Base-by-base conservation (phyloP, 1,140 invertebrate species). In the Tenebrio molitor region DNA sequence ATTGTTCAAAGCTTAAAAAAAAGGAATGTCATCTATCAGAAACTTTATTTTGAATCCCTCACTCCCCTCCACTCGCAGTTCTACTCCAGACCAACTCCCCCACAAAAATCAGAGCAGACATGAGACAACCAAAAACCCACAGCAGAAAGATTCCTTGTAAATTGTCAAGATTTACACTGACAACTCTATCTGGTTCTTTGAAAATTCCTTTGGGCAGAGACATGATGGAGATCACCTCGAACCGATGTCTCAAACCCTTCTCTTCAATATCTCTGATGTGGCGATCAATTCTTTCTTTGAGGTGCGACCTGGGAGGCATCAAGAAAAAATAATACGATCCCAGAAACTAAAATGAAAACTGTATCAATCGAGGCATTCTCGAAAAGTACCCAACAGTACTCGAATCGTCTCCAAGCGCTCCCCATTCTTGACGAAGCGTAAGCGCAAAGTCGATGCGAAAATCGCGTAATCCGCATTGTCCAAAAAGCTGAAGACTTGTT, bases 331-430 rank as follows among this genome's bases (percentile, higher is more conserved):
- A 50, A 19, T 19, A 50, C 1, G 44, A 19, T 19, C 16, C n/a
- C n/a, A 50, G 3, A 50, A 50, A 21, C 44, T 50, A 50, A 50
- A 21, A 50, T n/a, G n/a, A n/a, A n/a, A n/a, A n/a, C n/a, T n/a
- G n/a, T n/a, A n/a, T n/a, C n/a, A n/a, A n/a, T n/a, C n/a, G n/a
- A n/a, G n/a, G n/a, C n/a, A n/a, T n/a, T n/a, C n/a, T n/a, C n/a
- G n/a, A n/a, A n/a, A n/a, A n/a, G n/a, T n/a, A n/a, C n/a, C n/a
- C n/a, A n/a, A n/a, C n/a, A n/a, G n/a, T n/a, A n/a, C n/a, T n/a
- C n/a, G n/a, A n/a, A n/a, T n/a, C n/a, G n/a, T n/a, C n/a, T n/a
- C n/a, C n/a, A n/a, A n/a, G n/a, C n/a, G n/a, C n/a, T n/a, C n/a
- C n/a, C n/a, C n/a, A n/a, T n/a, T n/a, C n/a, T n/a, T n/a, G n/a